A percentile compares a stretch with the other conserved stretches of the same genome.
phyloP scores from a whole-genome alignment of 2,888 invertebrate species.

The Atethmia centrago region DNA sequence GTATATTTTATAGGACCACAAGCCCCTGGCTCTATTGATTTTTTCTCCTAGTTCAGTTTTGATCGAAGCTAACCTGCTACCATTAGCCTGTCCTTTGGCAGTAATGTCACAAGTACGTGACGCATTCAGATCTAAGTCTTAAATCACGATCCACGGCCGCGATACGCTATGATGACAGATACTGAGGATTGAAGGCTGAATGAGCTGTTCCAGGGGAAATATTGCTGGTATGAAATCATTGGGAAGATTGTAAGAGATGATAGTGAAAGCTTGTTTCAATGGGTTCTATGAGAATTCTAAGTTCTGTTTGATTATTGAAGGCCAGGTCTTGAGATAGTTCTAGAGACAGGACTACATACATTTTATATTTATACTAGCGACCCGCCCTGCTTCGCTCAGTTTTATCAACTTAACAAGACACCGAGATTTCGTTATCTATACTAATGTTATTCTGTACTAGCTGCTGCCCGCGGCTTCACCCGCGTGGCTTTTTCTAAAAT shows the following conservation, averaged over 20 bases:
- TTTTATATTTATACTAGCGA: neutral
- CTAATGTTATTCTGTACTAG: no score
- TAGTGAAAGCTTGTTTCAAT: constrained; percentile 28
- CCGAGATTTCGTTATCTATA: no score
- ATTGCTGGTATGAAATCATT: constrained; percentile 15
- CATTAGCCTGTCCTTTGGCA: neutral
- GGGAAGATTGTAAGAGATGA: constrained; percentile 1
- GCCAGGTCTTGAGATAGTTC: neutral
- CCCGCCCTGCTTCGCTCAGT: no score
- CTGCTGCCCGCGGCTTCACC: no score
- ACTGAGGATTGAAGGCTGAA: constrained; percentile 49
- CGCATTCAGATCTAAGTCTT: constrained; percentile 61
- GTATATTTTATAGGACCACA: neutral
- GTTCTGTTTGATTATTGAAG: no score
- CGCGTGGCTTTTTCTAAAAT: no score
- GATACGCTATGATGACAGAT: constrained; percentile 64
- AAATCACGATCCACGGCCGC: constrained; percentile 64
- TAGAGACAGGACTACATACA: neutral
- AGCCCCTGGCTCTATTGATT: no score
- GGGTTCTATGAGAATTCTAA: neutral
- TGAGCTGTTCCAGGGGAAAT: constrained; percentile 33
- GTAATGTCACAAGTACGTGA: constrained; percentile 58
- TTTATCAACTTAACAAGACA: no score
- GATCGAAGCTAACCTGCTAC: neutral
- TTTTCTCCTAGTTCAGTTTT: neutral